phyloP scores from a whole-genome alignment of 2,113 vertebrate genomes.

The Stercorarius parasiticus region DNA sequence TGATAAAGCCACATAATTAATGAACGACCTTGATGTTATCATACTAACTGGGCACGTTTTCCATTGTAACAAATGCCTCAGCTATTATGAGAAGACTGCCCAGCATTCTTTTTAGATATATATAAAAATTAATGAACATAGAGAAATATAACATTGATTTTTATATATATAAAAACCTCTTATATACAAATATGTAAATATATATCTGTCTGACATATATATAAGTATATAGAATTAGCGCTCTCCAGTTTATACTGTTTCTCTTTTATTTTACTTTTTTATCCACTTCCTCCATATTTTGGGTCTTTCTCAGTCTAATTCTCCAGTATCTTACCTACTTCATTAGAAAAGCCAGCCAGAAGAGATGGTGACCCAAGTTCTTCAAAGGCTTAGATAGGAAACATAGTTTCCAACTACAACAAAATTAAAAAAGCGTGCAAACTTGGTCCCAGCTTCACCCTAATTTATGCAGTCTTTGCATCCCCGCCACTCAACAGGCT shows the following conservation, averaged over 20 bases:
- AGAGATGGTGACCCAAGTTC: background rate
- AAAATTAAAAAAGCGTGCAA: background rate
- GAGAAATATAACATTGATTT: background rate
- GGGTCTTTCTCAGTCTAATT: background rate
- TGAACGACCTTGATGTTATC: constrained; percentile 57
- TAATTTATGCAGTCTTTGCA: background rate
- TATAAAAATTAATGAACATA: background rate
- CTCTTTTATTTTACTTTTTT: background rate
- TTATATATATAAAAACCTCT: background rate
- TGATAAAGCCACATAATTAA: constrained; percentile 63
- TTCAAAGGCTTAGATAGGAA: background rate
- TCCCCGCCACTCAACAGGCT: background rate
- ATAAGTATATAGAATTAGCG: background rate
- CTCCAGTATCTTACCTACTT: background rate
- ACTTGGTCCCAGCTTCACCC: background rate
- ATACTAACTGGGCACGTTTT: background rate
- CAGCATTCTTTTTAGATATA: background rate
- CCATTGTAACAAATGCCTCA: background rate
- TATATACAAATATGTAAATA: background rate
- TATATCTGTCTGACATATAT: background rate
- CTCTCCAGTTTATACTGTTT: background rate
- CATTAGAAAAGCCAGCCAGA: background rate
- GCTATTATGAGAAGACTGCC: background rate
- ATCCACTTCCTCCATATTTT: background rate
- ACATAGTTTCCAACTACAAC: background rate